Evolutionary conservation across 2,797 vertebrate species (phyloP).

Genomic region (Dendrocincla fuliginosa): DNA sequence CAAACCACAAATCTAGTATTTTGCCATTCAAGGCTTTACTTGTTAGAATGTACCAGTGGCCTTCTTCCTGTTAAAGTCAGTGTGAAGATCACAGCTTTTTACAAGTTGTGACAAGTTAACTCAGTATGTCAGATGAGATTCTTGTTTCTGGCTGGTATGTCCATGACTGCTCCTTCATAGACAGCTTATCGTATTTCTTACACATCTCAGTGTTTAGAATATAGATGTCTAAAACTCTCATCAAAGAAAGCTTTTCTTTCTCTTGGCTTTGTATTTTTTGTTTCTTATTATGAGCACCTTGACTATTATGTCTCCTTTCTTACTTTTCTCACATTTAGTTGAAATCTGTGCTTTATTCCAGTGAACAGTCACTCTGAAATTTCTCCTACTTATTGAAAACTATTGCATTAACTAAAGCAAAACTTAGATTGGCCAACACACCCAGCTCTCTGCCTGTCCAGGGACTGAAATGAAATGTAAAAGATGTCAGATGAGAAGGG

Average conservation of each 20-base stretch:
- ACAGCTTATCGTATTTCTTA: not conserved
- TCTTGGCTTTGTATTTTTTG: not conserved
- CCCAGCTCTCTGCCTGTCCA: not conserved
- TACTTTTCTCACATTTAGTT: not conserved
- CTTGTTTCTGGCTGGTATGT: not conserved
- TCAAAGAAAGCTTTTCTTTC: not conserved
- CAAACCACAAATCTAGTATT: not conserved
- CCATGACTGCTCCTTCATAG: not conserved
- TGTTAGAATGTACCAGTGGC: not conserved
- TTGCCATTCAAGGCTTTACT: not conserved
- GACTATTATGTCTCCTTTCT: not conserved
- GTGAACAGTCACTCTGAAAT: not conserved
- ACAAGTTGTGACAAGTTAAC: not conserved
- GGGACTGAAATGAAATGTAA: not conserved
- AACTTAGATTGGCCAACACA: not conserved
- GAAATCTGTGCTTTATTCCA: not conserved
- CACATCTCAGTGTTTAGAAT: not conserved
- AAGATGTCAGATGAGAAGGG: not conserved
- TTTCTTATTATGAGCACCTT: not conserved
- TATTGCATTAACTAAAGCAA: not conserved
- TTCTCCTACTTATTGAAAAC: not conserved
- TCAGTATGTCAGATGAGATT: not conserved
- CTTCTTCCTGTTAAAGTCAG: not conserved
- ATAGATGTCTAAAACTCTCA: not conserved
- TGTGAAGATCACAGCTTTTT: not conserved